These are phyloP conservation scores for Anoplolepis gracilipes DNA, from an alignment of 1,140 invertebrate species.

Conservation along the genomic window DNA sequence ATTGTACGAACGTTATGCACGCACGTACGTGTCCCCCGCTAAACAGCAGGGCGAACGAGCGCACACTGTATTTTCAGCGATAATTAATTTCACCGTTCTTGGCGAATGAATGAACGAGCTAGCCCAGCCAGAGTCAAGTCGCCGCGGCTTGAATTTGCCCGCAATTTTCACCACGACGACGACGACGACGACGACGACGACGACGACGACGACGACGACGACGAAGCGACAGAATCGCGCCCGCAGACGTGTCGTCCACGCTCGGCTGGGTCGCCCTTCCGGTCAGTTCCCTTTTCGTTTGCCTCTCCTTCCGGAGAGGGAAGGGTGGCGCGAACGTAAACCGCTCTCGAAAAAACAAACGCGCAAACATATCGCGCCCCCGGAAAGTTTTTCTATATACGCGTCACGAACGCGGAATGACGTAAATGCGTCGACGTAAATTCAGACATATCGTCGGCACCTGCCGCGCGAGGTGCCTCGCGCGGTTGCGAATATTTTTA, in stretches of 20 bases:
- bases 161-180: conserved; percentile 16
- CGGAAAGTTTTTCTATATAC: conserved; percentile 33
- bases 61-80: conserved; percentile 57
- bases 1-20: conserved; percentile 61
- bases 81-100: conserved; percentile 60
- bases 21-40: conserved; percentile 60
- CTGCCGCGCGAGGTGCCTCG: conserved; percentile 19
- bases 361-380: conserved; percentile 9
- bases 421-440: conserved; percentile 48
- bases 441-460: conserved; percentile 54
- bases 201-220: conserved; percentile 1
- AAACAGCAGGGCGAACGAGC: conserved; percentile 27
- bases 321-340: neutral
- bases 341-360: neutral
- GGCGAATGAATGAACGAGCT: neutral
- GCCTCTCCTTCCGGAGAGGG: neutral
- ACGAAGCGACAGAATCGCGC: conserved; percentile 8
- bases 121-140: neutral
- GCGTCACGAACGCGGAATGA: conserved; percentile 43
- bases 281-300: neutral
- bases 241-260: neutral
- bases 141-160: neutral
- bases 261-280: neutral
- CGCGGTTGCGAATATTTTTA: conserved; percentile 52
- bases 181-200: conserved; percentile 6